Conservation (phyloP, 2,113 vertebrate species). For the Bujurquina vittata region DNA sequence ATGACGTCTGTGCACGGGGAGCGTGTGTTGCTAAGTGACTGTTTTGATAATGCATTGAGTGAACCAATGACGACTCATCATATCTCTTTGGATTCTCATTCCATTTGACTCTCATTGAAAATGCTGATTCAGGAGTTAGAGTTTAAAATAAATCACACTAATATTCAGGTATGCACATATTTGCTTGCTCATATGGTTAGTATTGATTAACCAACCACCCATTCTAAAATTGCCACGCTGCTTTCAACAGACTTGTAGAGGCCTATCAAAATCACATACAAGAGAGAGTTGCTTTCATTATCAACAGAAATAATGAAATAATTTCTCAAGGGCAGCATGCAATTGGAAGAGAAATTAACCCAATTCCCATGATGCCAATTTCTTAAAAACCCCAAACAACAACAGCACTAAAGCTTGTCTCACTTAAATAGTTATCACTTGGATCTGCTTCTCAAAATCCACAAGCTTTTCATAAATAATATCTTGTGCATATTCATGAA, state of each 20-base stretch:
- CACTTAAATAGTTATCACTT: slow-evolving; percentile 36
- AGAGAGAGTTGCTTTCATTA: slow-evolving; percentile 13
- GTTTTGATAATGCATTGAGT: too few species aligned
- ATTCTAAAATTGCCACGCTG: neutral
- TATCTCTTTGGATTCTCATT: neutral
- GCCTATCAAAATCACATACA: neutral
- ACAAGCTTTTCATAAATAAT: slow-evolving; percentile 32
- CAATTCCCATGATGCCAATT: slow-evolving; percentile 16
- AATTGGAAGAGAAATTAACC: slow-evolving; percentile 6
- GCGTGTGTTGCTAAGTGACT: neutral
- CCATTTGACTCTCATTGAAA: neutral
- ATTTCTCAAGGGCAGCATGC: slow-evolving; percentile 3
- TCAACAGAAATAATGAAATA: slow-evolving; percentile 16
- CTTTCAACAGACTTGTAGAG: slow-evolving; percentile 21
- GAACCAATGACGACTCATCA: neutral
- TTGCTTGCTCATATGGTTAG: neutral
- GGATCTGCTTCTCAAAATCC: slow-evolving; percentile 19
- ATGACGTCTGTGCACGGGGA: neutral
- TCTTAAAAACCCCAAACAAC: slow-evolving; percentile 17
- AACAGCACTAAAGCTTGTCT: slow-evolving; percentile 20
- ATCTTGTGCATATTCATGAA: slow-evolving; percentile 39
- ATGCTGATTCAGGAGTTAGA: neutral
- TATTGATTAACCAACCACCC: slow-evolving; percentile 23
- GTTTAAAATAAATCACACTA: neutral
- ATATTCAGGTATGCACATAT: neutral